These are phyloP conservation scores for Dyspetes luteomarginatus DNA, from an alignment of 2,888 invertebrate species.

Conservation along the genomic window DNA sequence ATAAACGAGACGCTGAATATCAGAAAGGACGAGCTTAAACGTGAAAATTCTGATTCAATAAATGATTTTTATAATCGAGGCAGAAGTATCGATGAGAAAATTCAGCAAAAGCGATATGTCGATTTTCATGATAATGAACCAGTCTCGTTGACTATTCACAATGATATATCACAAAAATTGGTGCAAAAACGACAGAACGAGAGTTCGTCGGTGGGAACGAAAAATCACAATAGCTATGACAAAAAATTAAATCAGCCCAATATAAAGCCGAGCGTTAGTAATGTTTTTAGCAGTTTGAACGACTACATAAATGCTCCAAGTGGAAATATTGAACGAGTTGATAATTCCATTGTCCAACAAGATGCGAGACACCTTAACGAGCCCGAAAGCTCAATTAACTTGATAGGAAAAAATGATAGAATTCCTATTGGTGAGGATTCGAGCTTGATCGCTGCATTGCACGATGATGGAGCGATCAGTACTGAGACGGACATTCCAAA, in stretches of 20 bases:
- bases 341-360: constrained; percentile 58
- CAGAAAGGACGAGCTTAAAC: constrained; percentile 47
- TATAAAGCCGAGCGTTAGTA: constrained; percentile 85
- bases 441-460: background rate
- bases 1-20: constrained; percentile 55
- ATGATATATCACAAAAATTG: constrained; percentile 77
- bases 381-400: constrained; percentile 31
- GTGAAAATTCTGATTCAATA: constrained; percentile 69
- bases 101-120: constrained; percentile 72
- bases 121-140: constrained; percentile 71
- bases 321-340: constrained; percentile 70
- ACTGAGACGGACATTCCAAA: background rate
- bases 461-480: background rate
- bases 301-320: constrained; percentile 85
- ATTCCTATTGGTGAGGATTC: background rate
- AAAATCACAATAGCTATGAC: constrained; percentile 78
- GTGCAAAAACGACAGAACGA: constrained; percentile 78
- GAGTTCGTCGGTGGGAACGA: constrained; percentile 59
- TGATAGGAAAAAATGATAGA: constrained; percentile 24
- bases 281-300: constrained; percentile 87
- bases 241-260: constrained; percentile 79
- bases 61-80: constrained; percentile 77
- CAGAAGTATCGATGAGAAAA: constrained; percentile 69
- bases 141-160: constrained; percentile 72
- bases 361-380: constrained; percentile 60